These are phyloP conservation scores for Drosophila melanosoma DNA, from an alignment of 2,888 invertebrate species.

Conservation along the genomic window DNA sequence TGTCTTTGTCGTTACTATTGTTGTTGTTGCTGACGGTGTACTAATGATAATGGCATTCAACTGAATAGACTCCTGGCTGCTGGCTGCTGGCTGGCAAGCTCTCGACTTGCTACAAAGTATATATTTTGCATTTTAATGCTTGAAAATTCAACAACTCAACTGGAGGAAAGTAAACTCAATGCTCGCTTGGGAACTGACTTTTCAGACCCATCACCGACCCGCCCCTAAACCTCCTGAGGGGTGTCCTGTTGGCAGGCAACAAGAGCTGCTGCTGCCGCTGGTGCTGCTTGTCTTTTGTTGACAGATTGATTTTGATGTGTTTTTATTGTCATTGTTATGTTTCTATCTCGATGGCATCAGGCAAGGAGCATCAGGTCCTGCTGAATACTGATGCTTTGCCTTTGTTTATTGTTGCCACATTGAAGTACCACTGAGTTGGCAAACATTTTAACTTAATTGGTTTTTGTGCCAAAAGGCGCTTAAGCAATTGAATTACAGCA, in stretches of 20 bases:
- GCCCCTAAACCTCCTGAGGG: background rate
- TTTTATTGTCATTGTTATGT: conserved; percentile 75
- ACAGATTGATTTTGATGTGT: conserved; percentile 80
- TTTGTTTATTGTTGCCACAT: conserved; percentile 28
- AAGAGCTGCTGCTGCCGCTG: conserved; percentile 1
- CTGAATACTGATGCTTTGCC: conserved; percentile 16
- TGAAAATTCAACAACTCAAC: conserved; percentile 57
- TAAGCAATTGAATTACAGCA: conserved; percentile 32
- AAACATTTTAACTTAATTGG: conserved; percentile 78
- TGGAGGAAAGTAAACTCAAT: conserved; percentile 4
- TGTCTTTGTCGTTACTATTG: conserved; percentile 4
- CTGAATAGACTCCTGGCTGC: conserved; percentile 14
- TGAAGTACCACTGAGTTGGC: conserved; percentile 47
- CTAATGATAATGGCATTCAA: conserved; percentile 72
- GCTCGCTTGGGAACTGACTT: conserved; percentile 25
- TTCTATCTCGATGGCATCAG: conserved; percentile 31
- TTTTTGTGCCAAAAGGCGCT: conserved; percentile 53
- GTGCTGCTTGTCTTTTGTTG: conserved; percentile 60
- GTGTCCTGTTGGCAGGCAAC: conserved; percentile 45
- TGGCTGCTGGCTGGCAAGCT: background rate
- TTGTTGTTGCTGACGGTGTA: conserved; percentile 36
- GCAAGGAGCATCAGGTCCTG: conserved; percentile 2
- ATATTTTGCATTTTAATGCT: conserved; percentile 70
- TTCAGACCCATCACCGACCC: background rate
- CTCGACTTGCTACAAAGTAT: conserved; percentile 33